Conservation (phyloP, 2,113 vertebrate species). For the Mustelus asterias region DNA sequence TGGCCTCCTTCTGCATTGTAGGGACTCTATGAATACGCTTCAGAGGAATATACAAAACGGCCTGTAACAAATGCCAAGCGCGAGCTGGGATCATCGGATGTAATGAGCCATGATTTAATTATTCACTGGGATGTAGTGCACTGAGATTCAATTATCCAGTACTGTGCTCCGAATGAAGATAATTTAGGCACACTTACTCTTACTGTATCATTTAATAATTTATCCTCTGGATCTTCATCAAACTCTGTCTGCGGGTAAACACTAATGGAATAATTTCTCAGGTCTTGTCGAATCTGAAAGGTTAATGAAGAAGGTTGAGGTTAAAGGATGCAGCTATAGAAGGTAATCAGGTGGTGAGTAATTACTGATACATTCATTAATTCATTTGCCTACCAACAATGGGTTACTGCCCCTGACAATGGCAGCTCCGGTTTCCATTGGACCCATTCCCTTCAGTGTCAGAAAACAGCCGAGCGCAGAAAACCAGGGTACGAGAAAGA, state of each 20-base stretch:
- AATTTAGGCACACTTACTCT: slow-evolving; percentile 58
- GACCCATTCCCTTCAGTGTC: not conserved
- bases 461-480: not conserved
- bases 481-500: not conserved
- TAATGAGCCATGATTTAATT: not conserved
- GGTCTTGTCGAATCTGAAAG: slow-evolving; percentile 78
- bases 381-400: not conserved
- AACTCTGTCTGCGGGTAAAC: slow-evolving; percentile 83
- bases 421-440: not conserved
- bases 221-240: slow-evolving; percentile 76
- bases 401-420: not conserved
- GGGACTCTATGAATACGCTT: too few species aligned
- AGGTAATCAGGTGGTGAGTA: not conserved
- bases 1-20: too few species aligned
- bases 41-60: not conserved
- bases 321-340: not conserved
- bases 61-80: not conserved
- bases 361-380: not conserved
- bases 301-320: not conserved
- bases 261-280: slow-evolving; percentile 69
- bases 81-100: not conserved
- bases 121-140: not conserved
- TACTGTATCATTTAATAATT: slow-evolving; percentile 73
- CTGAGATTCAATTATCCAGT: not conserved
- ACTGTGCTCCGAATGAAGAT: not conserved